Conservation (phyloP, 2,113 vertebrate genomes). For the Mobula birostris region DNA sequence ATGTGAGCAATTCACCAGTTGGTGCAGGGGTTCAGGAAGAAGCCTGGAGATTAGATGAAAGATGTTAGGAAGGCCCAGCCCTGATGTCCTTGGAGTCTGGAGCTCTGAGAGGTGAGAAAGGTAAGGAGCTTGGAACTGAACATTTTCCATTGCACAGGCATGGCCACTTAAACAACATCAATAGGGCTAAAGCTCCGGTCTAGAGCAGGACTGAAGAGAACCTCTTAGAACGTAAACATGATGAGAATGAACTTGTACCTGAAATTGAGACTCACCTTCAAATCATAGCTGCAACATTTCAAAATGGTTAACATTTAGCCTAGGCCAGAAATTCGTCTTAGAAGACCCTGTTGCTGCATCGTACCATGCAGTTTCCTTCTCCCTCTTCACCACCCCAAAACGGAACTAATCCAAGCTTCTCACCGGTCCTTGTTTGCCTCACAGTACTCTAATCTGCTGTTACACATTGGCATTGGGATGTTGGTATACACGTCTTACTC, state of each 20-base stretch:
- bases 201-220: neutral
- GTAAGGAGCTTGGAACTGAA: neutral
- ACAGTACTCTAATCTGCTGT: too few relatives aligned
- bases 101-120: neutral
- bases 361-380: neutral
- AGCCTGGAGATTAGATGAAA: neutral
- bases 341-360: neutral
- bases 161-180: neutral
- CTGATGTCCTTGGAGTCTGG: neutral
- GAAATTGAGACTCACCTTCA: neutral
- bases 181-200: too few relatives aligned
- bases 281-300: neutral
- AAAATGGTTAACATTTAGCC: neutral
- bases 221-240: neutral
- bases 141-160: neutral
- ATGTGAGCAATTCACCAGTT: neutral
- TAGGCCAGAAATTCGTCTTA: neutral
- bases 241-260: neutral
- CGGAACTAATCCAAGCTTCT: too few relatives aligned
- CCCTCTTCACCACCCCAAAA: neutral
- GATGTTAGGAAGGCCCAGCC: neutral
- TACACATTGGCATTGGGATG: too few relatives aligned
- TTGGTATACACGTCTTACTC: too few relatives aligned
- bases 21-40: neutral
- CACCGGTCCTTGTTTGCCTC: too few relatives aligned